Percentiles rank a stretch among this genome's conserved stretches.
Conservation (phyloP, 2,113 vertebrate species). For the Laticauda laticaudata region DNA sequence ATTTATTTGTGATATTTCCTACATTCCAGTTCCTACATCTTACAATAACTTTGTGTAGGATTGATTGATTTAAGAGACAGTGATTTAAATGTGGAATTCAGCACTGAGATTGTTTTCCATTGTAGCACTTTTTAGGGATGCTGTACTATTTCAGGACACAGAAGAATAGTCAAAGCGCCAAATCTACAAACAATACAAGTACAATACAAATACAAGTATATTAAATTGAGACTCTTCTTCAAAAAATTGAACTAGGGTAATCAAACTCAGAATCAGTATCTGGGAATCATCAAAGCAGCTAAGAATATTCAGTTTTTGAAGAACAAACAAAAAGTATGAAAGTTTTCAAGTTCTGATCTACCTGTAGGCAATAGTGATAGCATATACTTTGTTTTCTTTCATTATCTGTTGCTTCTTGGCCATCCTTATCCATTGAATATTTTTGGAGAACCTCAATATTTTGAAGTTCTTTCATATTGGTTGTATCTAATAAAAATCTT, state of each 20-base stretch:
- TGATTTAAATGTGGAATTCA: background rate
- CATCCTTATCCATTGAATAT: background rate
- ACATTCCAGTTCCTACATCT: background rate
- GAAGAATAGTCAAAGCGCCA: background rate
- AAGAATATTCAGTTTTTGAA: background rate
- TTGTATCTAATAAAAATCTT: background rate
- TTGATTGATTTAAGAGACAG: background rate
- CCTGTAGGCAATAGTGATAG: background rate
- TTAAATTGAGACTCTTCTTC: background rate
- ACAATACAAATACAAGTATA: background rate
- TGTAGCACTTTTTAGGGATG: background rate
- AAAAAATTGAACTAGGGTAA: background rate
- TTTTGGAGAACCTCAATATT: background rate
- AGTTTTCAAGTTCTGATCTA: slow-evolving; percentile 9
- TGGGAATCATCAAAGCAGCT: background rate
- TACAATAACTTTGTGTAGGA: background rate
- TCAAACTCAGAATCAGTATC: background rate
- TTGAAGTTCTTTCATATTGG: background rate
- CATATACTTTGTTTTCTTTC: background rate
- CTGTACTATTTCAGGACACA: background rate
- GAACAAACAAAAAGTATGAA: background rate
- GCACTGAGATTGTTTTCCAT: background rate
- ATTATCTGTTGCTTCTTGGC: background rate
- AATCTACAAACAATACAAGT: background rate
- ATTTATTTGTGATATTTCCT: background rate